These are phyloP conservation scores for Leuctra nigra DNA, from an alignment of 2,888 invertebrate species.

Conservation along the genomic window DNA sequence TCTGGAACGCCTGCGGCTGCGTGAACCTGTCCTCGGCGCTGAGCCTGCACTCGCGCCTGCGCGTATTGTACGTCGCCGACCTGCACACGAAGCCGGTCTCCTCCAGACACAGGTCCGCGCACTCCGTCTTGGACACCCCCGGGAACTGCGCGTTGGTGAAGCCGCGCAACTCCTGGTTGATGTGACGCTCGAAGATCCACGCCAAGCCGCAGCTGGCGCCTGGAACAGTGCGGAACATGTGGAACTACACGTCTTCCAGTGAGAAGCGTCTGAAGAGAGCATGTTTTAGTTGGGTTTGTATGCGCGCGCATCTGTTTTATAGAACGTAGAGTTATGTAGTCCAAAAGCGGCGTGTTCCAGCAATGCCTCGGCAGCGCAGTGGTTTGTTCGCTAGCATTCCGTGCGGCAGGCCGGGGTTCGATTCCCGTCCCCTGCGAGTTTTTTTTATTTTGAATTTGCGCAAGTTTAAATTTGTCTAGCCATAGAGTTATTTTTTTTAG, in stretches of 20 bases:
- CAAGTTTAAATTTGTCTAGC: no score
- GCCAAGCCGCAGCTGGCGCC: conserved; percentile 38
- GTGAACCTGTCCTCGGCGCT: conserved; percentile 45
- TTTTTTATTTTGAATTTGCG: no score
- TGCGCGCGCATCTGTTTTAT: no score
- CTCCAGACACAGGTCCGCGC: conserved; percentile 44
- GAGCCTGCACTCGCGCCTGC: conserved; percentile 41
- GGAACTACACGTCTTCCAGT: background rate
- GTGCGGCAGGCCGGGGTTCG: no score
- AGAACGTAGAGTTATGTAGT: no score
- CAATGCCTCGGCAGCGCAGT: no score
- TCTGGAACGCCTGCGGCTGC: conserved; percentile 42
- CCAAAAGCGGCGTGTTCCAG: no score
- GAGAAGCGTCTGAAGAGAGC: no score
- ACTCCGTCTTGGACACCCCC: conserved; percentile 39
- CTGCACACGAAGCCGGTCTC: conserved; percentile 44
- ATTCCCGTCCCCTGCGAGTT: no score
- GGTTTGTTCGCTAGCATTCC: no score
- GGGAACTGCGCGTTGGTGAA: conserved; percentile 35
- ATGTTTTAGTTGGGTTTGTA: no score
- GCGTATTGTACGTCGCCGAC: conserved; percentile 46
- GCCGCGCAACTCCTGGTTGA: conserved; percentile 43
- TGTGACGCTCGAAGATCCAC: conserved; percentile 45
- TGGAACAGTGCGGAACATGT: conserved; percentile 28
- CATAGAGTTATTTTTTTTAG: no score